These are phyloP conservation scores for Phaetusa simplex DNA, from an alignment of 2,113 vertebrate genomes.

Conservation along the genomic window DNA sequence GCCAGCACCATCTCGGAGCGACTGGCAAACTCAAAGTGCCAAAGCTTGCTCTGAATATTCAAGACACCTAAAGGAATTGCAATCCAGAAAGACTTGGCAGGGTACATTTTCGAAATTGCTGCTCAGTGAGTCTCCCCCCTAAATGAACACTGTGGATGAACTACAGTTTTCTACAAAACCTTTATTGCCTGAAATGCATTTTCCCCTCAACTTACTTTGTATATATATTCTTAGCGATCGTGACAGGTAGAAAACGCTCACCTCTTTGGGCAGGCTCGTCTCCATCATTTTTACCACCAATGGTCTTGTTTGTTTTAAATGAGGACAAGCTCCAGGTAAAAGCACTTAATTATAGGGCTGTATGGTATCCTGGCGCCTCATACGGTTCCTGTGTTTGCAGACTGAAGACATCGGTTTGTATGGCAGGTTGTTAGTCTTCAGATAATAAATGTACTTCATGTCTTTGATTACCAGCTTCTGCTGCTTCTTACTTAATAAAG, in stretches of 20 bases:
- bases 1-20: neutral
- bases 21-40: slow-evolving; percentile 36
- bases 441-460: neutral
- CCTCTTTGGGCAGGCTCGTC: neutral
- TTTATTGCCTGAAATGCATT: neutral
- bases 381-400: neutral
- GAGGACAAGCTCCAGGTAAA: neutral
- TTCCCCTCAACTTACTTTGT: neutral
- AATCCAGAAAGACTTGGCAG: neutral
- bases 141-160: neutral
- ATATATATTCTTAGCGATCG: neutral
- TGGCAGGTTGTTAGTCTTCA: neutral
- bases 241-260: neutral
- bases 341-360: neutral
- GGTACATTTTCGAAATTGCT: neutral
- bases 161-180: neutral
- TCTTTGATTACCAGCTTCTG: neutral
- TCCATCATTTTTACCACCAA: neutral
- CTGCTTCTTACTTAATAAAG: neutral
- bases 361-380: neutral
- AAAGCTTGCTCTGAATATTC: neutral
- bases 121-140: neutral
- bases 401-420: neutral
- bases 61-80: neutral
- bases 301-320: neutral